These are phyloP conservation scores for Noctua pronuba DNA, from an alignment of 2,888 invertebrate genomes.

Conservation along the genomic window DNA sequence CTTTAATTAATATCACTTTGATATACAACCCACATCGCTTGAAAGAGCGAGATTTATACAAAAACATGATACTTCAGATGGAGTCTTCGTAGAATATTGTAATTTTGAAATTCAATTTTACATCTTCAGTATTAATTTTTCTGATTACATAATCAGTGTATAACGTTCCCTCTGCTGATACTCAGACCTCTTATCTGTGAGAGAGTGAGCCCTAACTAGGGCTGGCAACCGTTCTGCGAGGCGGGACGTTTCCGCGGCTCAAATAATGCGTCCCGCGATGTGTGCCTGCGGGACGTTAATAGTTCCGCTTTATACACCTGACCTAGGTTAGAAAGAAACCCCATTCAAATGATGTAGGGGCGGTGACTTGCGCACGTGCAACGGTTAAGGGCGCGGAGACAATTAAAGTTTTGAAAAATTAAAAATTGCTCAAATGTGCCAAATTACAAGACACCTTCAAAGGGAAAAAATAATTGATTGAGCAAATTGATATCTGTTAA, in stretches of 20 bases:
- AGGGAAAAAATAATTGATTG: not conserved
- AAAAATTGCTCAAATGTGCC: not conserved
- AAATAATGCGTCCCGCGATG: not conserved
- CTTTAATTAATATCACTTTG: slow-evolving; percentile 62
- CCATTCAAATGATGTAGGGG: not conserved
- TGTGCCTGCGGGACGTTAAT: not conserved
- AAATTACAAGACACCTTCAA: not conserved
- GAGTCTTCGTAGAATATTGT: slow-evolving; percentile 7
- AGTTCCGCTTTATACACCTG: not conserved
- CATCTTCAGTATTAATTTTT: not conserved
- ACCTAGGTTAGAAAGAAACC: not conserved
- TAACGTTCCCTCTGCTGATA: not conserved
- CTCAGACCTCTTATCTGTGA: not conserved
- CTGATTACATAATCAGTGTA: not conserved
- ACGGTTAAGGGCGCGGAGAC: not conserved
- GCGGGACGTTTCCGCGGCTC: not conserved
- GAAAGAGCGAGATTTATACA: slow-evolving; percentile 28
- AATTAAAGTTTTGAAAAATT: not conserved
- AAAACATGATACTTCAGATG: slow-evolving; percentile 15
- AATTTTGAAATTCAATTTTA: not conserved
- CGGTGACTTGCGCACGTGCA: not conserved
- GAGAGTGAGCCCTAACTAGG: not conserved
- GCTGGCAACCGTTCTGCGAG: not conserved
- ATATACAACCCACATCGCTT: slow-evolving; percentile 51
- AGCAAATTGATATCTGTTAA: not conserved